Conservation (phyloP, 2,113 vertebrate genomes). For the Mionectes macconnelli region DNA sequence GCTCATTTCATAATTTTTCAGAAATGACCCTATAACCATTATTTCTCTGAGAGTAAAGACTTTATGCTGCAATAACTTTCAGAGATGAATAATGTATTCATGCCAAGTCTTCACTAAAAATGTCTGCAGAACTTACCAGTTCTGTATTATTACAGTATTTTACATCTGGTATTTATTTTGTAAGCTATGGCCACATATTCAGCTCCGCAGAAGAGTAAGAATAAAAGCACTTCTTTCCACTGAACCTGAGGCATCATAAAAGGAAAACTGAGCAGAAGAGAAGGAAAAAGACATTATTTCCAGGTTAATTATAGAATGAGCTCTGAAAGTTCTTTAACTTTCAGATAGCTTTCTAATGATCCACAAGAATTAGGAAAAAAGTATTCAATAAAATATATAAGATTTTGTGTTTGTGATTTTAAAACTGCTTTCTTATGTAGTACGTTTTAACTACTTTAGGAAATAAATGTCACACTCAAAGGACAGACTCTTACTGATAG, state of each 20-base stretch:
- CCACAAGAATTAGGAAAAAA: not conserved
- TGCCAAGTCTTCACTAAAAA: not conserved
- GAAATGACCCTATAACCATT: not conserved
- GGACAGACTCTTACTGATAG: not conserved
- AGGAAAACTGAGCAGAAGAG: not conserved
- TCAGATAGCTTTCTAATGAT: not conserved
- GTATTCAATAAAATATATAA: not conserved
- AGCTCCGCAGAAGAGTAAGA: not conserved
- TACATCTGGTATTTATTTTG: not conserved
- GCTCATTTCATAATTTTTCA: not conserved
- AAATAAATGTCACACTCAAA: not conserved
- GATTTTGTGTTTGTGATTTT: not conserved
- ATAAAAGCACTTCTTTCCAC: not conserved
- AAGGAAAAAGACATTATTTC: not conserved
- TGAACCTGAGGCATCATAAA: not conserved
- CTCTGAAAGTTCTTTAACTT: not conserved
- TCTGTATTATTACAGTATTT: not conserved
- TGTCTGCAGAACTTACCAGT: not conserved
- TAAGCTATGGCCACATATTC: not conserved
- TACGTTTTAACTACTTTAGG: not conserved
- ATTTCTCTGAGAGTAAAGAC: slow-evolving; percentile 6
- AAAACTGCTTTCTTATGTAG: not conserved
- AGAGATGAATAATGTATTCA: not conserved
- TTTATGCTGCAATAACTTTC: slow-evolving; percentile 22
- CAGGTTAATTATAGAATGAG: not conserved